These are phyloP conservation scores for Philhelius pedissequus DNA, from an alignment of 2,888 invertebrate genomes.

Conservation along the genomic window DNA sequence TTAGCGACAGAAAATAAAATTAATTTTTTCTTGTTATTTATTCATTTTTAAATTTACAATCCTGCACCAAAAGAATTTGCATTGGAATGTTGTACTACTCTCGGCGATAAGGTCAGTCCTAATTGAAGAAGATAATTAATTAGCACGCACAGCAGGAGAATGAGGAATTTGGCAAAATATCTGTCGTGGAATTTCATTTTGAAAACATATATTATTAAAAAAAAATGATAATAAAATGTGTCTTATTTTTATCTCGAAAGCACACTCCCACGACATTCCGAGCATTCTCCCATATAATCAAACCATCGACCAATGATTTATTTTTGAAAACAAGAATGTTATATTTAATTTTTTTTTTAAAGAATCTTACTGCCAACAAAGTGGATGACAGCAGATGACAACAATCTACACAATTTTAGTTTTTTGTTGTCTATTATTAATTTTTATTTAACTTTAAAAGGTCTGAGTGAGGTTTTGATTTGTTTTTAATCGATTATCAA, in stretches of 20 bases:
- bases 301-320: constrained; percentile 42
- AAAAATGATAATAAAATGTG: constrained; percentile 13
- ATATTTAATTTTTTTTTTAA: constrained; percentile 37
- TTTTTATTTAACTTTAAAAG: constrained; percentile 15
- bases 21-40: not conserved
- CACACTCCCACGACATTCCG: constrained; percentile 56
- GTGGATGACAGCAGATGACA: constrained; percentile 41
- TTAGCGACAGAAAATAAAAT: not conserved
- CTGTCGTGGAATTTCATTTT: not conserved
- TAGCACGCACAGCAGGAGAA: not conserved
- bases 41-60: constrained; percentile 14
- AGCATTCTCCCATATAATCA: not conserved
- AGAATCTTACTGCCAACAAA: constrained; percentile 38
- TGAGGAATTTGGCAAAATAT: not conserved
- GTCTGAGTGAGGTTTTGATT: not conserved
- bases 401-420: not conserved
- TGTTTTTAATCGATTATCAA: constrained; percentile 9
- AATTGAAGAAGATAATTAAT: constrained; percentile 54
- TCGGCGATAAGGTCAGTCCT: constrained; percentile 53
- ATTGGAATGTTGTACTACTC: constrained; percentile 44
- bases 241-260: constrained; percentile 12
- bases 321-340: constrained; percentile 29
- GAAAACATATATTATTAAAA: not conserved
- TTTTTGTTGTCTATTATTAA: not conserved
- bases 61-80: constrained; percentile 17